phyloP scores from a whole-genome alignment of 2,888 invertebrate species.

The Uloborus plumipes region DNA sequence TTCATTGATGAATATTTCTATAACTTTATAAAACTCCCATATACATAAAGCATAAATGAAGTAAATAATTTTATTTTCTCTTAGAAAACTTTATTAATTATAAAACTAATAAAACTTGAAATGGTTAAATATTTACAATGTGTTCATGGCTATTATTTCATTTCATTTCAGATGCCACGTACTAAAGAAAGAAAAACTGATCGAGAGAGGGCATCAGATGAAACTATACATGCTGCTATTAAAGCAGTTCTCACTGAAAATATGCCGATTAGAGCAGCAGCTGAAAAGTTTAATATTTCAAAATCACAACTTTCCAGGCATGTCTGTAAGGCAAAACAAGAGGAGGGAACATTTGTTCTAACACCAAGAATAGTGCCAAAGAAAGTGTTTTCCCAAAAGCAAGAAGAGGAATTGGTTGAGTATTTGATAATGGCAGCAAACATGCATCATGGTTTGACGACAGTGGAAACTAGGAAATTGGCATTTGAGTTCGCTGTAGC shows the following conservation, averaged over 20 bases:
- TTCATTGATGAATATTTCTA: background rate
- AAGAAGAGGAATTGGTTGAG: background rate
- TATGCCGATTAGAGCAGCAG: background rate
- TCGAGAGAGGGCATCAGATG: background rate
- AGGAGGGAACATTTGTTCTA: slow-evolving; percentile 1
- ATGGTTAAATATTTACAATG: background rate
- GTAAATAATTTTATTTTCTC: slow-evolving; percentile 2
- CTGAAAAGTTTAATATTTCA: background rate
- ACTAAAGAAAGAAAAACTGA: slow-evolving; percentile 1
- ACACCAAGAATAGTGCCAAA: background rate
- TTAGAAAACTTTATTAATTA: background rate
- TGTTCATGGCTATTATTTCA: background rate
- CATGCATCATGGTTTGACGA: background rate
- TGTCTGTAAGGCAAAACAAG: background rate
- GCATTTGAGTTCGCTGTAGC: background rate
- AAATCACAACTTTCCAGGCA: background rate
- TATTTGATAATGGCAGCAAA: slow-evolving; percentile 6
- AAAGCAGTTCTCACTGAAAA: background rate
- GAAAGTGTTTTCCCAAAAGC: slow-evolving; percentile 4
- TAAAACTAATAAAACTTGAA: background rate
- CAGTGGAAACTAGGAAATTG: slow-evolving; percentile 1
- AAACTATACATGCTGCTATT: background rate
- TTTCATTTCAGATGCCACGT: background rate
- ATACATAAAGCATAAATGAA: background rate
- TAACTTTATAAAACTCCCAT: background rate